These are phyloP conservation scores for Oryctes rhinoceros DNA, from an alignment of 1,140 invertebrate species.

Conservation along the genomic window DNA sequence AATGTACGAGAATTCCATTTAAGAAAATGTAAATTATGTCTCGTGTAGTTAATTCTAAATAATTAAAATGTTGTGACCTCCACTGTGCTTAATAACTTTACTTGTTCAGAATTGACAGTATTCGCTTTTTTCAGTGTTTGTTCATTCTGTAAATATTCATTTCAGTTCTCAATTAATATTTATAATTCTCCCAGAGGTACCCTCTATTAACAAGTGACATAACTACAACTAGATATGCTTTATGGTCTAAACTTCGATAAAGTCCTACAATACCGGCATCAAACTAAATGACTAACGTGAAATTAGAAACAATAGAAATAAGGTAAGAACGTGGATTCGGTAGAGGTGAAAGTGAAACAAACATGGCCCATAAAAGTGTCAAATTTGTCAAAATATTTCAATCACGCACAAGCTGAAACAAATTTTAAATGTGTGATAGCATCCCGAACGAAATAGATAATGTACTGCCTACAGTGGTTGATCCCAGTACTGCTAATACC, in stretches of 20 bases:
- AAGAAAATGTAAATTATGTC: too few relatives aligned
- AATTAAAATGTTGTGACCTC: too few relatives aligned
- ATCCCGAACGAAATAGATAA: constrained; percentile 59
- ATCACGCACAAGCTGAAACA: constrained; percentile 29
- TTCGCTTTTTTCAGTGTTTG: too few relatives aligned
- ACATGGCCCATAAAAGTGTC: not conserved
- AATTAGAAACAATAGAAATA: constrained; percentile 8
- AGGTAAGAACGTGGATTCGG: constrained; percentile 3
- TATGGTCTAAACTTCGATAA: not conserved
- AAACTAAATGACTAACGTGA: not conserved
- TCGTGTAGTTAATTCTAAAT: too few relatives aligned
- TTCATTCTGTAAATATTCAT: too few relatives aligned
- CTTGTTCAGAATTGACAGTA: too few relatives aligned
- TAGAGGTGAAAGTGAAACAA: constrained; percentile 15
- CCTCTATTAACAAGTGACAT: not conserved
- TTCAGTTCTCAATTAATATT: too few relatives aligned
- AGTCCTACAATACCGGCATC: not conserved
- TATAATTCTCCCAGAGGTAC: not conserved
- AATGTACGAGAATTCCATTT: too few relatives aligned
- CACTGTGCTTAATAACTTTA: too few relatives aligned
- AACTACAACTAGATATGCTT: not conserved
- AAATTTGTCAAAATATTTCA: constrained; percentile 2
- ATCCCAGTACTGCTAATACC: constrained; percentile 96
- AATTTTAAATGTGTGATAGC: constrained; percentile 35
- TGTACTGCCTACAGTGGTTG: constrained; percentile 99